Percentiles rank a stretch among this genome's conserved stretches.
phyloP scores from a whole-genome alignment of 1,140 invertebrate species.

The Periplaneta americana region DNA sequence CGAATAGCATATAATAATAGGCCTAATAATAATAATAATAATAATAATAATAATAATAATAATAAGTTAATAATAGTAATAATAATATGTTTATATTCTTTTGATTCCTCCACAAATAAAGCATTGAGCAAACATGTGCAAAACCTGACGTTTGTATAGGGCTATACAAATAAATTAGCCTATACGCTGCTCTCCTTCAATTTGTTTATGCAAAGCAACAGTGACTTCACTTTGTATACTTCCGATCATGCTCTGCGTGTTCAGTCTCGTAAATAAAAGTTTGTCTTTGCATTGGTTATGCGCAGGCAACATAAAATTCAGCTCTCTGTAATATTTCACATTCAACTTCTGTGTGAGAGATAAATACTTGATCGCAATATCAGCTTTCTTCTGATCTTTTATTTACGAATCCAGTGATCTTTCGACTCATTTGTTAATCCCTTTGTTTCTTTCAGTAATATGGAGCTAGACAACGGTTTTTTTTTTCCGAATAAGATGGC shows the following conservation, averaged over 20 bases:
- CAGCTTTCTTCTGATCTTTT: neutral
- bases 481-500: neutral
- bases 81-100: too few relatives aligned
- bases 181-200: too few relatives aligned
- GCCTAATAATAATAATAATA: too few relatives aligned
- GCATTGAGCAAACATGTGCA: too few relatives aligned
- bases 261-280: neutral
- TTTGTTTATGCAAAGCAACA: too few relatives aligned
- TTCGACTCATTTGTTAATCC: neutral
- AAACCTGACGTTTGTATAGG: too few relatives aligned
- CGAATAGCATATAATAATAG: too few relatives aligned
- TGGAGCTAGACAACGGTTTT: neutral
- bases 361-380: neutral
- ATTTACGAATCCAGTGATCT: neutral
- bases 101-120: too few relatives aligned
- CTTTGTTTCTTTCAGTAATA: neutral
- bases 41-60: too few relatives aligned
- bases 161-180: too few relatives aligned
- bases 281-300: neutral
- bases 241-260: neutral
- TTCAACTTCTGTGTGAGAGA: neutral
- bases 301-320: neutral
- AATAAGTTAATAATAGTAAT: too few relatives aligned
- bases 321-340: neutral
- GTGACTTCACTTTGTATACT: neutral